Conservation (phyloP, 2,797 vertebrate species). For the Aeoliscus strigatus region DNA sequence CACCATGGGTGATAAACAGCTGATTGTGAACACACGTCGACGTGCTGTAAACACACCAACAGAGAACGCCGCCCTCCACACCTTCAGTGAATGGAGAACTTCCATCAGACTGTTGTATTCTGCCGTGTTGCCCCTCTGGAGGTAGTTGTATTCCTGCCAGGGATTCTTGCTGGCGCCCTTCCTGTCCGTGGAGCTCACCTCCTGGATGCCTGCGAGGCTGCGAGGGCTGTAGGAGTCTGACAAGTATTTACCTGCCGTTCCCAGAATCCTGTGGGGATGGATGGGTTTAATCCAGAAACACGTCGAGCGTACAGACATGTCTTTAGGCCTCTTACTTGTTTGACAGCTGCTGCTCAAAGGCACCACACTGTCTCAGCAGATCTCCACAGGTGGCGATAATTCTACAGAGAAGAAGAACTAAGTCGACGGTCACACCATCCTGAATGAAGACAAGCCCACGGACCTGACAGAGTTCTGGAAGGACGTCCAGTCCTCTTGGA, state of each 20-base stretch:
- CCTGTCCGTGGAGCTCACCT: slow-evolving; percentile 77
- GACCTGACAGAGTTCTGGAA: slow-evolving; percentile 94
- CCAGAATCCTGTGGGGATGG: slow-evolving; percentile 80
- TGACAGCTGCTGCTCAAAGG: slow-evolving; percentile 93
- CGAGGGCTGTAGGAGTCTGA: slow-evolving; percentile 92
- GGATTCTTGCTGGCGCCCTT: slow-evolving; percentile 83
- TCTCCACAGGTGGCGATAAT: slow-evolving; percentile 95
- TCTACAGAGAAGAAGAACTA: slow-evolving; percentile 56
- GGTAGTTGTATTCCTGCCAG: slow-evolving; percentile 97
- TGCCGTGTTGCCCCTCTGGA: slow-evolving; percentile 82
- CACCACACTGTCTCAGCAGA: slow-evolving; percentile 88
- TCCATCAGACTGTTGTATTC: slow-evolving; percentile 91
- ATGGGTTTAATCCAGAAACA: slow-evolving; percentile 2
- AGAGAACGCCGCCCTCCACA: too few relatives aligned
- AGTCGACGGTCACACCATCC: neutral
- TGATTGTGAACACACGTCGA: too few relatives aligned
- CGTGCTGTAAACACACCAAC: too few relatives aligned
- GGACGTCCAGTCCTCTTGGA: slow-evolving; percentile 95
- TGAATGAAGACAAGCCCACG: slow-evolving; percentile 4
- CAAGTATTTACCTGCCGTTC: slow-evolving; percentile 87
- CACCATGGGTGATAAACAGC: too few relatives aligned
- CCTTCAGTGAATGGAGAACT: slow-evolving; percentile 93
- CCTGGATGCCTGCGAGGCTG: slow-evolving; percentile 88
- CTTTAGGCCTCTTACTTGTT: slow-evolving; percentile 78
- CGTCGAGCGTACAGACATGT: neutral